These are phyloP conservation scores for Fistularia commersonii DNA, from an alignment of 2,797 vertebrate species.

Conservation along the genomic window DNA sequence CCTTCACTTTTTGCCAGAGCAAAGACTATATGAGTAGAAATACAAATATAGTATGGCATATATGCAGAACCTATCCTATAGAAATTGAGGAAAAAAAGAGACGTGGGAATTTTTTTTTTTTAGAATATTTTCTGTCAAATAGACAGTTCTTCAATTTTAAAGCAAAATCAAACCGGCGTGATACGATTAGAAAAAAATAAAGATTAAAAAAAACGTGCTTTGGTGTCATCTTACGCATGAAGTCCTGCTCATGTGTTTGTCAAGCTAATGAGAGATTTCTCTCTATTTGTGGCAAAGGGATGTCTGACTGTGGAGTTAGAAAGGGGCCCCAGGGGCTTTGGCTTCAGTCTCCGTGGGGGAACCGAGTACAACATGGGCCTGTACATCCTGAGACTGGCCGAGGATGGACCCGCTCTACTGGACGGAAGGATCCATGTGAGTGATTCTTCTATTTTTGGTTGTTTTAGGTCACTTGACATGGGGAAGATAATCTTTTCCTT, in stretches of 20 bases:
- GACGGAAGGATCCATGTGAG: constrained; percentile 93
- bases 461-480: neutral
- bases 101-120: too few species aligned
- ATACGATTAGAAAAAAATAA: too few species aligned
- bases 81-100: too few species aligned
- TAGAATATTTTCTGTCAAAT: too few species aligned
- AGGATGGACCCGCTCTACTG: constrained; percentile 89
- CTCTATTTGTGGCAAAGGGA: constrained; percentile 53
- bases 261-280: neutral
- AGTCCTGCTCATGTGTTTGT: neutral
- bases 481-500: too few species aligned
- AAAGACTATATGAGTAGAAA: too few species aligned
- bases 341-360: constrained; percentile 95
- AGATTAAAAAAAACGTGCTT: constrained; percentile 23
- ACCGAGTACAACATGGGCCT: constrained; percentile 99
- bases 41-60: too few species aligned
- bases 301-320: constrained; percentile 92
- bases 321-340: constrained; percentile 88
- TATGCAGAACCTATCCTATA: too few species aligned
- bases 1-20: too few species aligned
- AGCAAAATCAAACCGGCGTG: too few species aligned
- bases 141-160: too few species aligned
- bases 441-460: constrained; percentile 24
- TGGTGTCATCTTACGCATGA: neutral
- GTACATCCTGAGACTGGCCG: constrained; percentile 93